phyloP scores from a whole-genome alignment of 2,888 invertebrate species.

The Leucania comma region DNA sequence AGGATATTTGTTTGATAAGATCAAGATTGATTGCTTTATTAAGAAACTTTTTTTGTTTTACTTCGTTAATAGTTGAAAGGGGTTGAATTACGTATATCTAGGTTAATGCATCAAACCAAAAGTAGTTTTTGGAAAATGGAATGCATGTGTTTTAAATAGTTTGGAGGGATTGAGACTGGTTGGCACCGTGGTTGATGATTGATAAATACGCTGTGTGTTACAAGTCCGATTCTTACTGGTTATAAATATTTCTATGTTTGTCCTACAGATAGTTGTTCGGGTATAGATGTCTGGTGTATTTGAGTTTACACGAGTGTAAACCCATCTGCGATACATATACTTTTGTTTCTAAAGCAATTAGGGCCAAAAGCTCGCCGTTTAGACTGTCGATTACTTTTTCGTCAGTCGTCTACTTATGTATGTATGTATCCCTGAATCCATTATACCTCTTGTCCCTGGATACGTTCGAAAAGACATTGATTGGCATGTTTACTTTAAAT shows the following conservation, averaged over 20 bases:
- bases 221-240: too few relatives aligned
- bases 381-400: constrained; percentile 33
- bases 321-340: too few relatives aligned
- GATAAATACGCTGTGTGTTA: too few relatives aligned
- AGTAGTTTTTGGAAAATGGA: constrained; percentile 15
- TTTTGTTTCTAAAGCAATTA: constrained; percentile 34
- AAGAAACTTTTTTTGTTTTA: constrained; percentile 12
- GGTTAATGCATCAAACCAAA: constrained; percentile 10
- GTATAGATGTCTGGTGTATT: too few relatives aligned
- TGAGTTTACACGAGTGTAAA: too few relatives aligned
- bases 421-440: constrained; percentile 22
- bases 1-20: constrained; percentile 45
- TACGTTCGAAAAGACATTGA: constrained; percentile 25
- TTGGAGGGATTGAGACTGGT: too few relatives aligned
- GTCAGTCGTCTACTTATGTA: constrained; percentile 13
- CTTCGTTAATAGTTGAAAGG: constrained; percentile 4
- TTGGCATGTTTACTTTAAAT: constrained; percentile 36
- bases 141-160: too few relatives aligned
- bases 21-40: constrained; percentile 44
- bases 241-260: too few relatives aligned
- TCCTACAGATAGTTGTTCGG: too few relatives aligned
- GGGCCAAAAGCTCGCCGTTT: constrained; percentile 11
- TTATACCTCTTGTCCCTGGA: constrained; percentile 21
- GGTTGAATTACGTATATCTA: background rate
- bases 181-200: too few relatives aligned